Percentiles rank a stretch among this genome's conserved stretches.
Conservation (phyloP, 2,113 vertebrate genomes). For the Heteronetta atricapilla region DNA sequence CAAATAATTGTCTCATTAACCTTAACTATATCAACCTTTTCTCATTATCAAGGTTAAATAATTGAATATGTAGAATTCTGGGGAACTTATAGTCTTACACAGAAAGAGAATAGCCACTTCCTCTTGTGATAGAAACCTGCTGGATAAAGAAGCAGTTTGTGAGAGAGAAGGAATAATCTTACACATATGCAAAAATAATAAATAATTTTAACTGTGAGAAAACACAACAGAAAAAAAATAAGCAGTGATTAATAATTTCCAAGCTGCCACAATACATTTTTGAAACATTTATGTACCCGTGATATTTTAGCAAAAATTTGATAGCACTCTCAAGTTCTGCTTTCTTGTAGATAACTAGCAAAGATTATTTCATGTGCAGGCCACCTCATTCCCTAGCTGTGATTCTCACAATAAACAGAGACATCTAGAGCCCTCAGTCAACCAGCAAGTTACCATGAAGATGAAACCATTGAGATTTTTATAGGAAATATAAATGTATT, state of each 20-base stretch:
- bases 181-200: neutral
- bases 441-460: neutral
- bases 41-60: slow-evolving; percentile 68
- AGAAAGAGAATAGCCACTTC: neutral
- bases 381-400: neutral
- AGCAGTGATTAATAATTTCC: neutral
- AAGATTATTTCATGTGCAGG: neutral
- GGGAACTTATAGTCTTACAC: slow-evolving; percentile 1
- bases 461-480: fast-evolving
- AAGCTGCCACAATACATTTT: neutral
- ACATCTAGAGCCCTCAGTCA: neutral
- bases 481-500: neutral
- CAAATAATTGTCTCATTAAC: slow-evolving; percentile 72
- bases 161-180: neutral
- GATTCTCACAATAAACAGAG: neutral
- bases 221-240: neutral
- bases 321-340: neutral
- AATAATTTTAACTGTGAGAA: neutral
- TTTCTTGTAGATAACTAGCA: neutral
- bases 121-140: neutral
- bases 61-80: slow-evolving; percentile 48
- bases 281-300: neutral
- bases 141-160: neutral
- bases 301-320: neutral
- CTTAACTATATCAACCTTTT: slow-evolving; percentile 53